Evolutionary conservation across 2,113 vertebrate genomes (phyloP).

Genomic region (Anarrhichthys ocellatus): DNA sequence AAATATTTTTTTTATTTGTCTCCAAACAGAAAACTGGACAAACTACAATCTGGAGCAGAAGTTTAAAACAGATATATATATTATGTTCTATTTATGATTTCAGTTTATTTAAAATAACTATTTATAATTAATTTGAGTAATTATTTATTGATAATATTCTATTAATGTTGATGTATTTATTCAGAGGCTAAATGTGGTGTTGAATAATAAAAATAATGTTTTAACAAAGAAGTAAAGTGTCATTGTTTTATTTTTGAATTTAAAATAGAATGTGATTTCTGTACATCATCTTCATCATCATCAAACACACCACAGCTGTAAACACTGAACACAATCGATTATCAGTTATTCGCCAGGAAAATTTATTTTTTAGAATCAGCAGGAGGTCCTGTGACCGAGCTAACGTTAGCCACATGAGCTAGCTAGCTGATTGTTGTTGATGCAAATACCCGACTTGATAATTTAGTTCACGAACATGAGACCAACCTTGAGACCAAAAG

Average conservation of each 20-base stretch:
- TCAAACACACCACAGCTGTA: constrained; percentile 50
- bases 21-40: constrained; percentile 5
- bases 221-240: constrained; percentile 14
- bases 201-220: constrained; percentile 41
- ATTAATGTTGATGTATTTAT: constrained; percentile 56
- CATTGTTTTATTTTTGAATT: constrained; percentile 64
- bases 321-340: constrained; percentile 46
- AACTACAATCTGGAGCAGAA: not conserved
- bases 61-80: not conserved
- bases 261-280: constrained; percentile 84
- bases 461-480: not conserved
- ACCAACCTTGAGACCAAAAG: too few species aligned
- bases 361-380: not conserved
- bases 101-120: constrained; percentile 32
- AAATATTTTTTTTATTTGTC: not conserved
- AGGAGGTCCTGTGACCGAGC: not conserved
- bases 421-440: too few species aligned
- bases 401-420: too few species aligned
- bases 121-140: not conserved
- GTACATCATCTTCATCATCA: constrained; percentile 70
- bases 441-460: not conserved
- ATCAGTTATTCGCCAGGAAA: constrained; percentile 6
- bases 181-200: constrained; percentile 12
- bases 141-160: constrained; percentile 59
- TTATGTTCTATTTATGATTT: constrained; percentile 40